Evolutionary conservation across 1,140 invertebrate genomes (phyloP).

Genomic region (Trichoplusia ni): DNA sequence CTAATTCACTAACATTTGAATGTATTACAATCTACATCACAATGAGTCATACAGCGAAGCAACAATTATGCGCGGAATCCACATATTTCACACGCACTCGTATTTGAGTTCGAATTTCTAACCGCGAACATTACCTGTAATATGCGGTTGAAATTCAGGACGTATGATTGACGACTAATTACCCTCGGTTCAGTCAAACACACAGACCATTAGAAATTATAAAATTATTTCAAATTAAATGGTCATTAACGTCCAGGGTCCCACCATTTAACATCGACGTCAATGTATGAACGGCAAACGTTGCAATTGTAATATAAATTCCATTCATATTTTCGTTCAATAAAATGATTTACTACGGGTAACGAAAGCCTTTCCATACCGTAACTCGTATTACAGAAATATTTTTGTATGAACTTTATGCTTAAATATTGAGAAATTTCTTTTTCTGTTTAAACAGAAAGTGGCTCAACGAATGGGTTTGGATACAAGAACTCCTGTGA

Average conservation of each 20-base stretch:
- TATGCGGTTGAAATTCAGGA: slow-evolving; percentile 15
- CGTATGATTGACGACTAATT: slow-evolving; percentile 20
- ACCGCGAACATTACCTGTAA: background rate
- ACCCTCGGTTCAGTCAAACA: background rate
- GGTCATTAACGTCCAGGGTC: background rate
- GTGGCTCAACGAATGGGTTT: slow-evolving; percentile 94
- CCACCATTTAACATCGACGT: too few species aligned
- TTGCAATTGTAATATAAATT: too few species aligned
- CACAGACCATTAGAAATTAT: background rate
- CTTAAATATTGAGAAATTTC: too few species aligned
- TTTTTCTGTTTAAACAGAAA: slow-evolving; percentile 81
- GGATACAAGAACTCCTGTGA: slow-evolving; percentile 91
- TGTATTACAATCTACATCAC: background rate
- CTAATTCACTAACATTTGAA: background rate
- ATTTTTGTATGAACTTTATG: too few species aligned
- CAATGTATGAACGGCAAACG: too few species aligned
- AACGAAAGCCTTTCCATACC: too few species aligned
- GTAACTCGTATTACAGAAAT: too few species aligned
- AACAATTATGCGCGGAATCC: background rate
- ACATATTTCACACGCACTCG: slow-evolving; percentile 1
- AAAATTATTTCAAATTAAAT: background rate
- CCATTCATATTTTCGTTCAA: too few species aligned
- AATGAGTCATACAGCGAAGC: slow-evolving; percentile 9
- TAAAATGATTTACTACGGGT: too few species aligned
- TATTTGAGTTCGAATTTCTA: background rate